Percentiles rank a stretch among this genome's conserved stretches.
Conservation (phyloP, 92 coral and sea anemone species). For the Meandrina meandrites region DNA sequence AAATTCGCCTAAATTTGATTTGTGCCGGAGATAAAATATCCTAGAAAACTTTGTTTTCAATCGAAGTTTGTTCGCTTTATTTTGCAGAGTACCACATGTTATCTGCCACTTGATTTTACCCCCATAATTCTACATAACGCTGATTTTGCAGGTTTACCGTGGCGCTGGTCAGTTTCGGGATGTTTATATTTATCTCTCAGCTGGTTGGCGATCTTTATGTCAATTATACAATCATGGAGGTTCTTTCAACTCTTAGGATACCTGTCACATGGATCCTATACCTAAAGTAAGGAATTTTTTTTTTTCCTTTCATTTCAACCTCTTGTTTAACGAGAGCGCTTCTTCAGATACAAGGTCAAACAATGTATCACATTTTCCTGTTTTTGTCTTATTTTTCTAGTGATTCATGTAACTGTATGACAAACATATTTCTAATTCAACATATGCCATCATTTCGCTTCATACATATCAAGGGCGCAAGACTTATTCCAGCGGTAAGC, state of each 20-base stretch:
- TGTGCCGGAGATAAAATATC: no score
- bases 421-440: no score
- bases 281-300: slow-evolving; percentile 32
- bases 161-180: slow-evolving; percentile 55
- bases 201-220: slow-evolving; percentile 53
- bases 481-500: no score
- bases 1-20: no score
- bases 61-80: no score
- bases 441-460: neutral
- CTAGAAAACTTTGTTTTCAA: no score
- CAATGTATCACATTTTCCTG: neutral
- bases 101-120: no score
- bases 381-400: neutral
- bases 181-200: slow-evolving; percentile 51
- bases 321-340: neutral
- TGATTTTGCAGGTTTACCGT: slow-evolving; percentile 48
- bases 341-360: no score
- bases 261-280: slow-evolving; percentile 38
- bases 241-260: slow-evolving; percentile 6
- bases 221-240: slow-evolving; percentile 37
- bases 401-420: neutral
- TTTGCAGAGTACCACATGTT: no score
- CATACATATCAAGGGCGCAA: neutral
- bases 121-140: neutral
- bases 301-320: neutral